Base-by-base conservation (phyloP, 2,113 vertebrate species). In the Sorex araneus region DNA sequence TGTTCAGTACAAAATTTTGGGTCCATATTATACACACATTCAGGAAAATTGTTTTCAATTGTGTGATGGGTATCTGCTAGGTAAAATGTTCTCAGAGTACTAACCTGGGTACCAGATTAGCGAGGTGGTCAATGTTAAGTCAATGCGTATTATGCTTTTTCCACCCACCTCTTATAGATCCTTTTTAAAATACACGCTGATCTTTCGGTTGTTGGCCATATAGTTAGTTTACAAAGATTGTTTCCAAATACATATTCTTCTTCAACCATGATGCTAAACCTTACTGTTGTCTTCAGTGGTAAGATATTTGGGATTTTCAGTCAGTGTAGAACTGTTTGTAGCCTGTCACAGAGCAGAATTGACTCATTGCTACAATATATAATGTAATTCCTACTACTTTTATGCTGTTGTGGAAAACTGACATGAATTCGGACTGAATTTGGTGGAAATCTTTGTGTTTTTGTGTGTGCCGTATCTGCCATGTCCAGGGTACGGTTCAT, bases 31-130 rank as follows among this genome's bases (percentile, higher is more conserved):
- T 73, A 0, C 6, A 0, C 34, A 60, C 84, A 47, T 93, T 43
- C 50, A 87, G 54, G 89, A 79, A 83, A 92, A 89, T 57, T 64
- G 87, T 92, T 81, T 91, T 95, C 76, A 77, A 1, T 87, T 83
- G 87, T 95, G 93, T 91, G 93, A 76, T 89, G 92, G 64, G 67
- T 84, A 50, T 92, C 94, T 98, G 94, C 89, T 94, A 93, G 76
- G 43, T 93, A 91, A 96, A 96, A 28, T 18, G 80, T 75, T 82
- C 71, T 18, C 23, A 16, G 60, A 84, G 78, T 67, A 78, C 71
- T 93, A 71, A 84, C 87, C 83, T 11, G 10, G 0, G 30, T 80
- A 89, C 83, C 10, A 93, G 67, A 50, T 71, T 47, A 74, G 73
- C 88, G 83, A 96, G 88, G 84, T 96, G 95, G 64, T 78, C 93